Percentiles rank a stretch among this genome's conserved stretches.
Conservation (phyloP, 2,113 vertebrate species). For the Sisor rabdophorus region DNA sequence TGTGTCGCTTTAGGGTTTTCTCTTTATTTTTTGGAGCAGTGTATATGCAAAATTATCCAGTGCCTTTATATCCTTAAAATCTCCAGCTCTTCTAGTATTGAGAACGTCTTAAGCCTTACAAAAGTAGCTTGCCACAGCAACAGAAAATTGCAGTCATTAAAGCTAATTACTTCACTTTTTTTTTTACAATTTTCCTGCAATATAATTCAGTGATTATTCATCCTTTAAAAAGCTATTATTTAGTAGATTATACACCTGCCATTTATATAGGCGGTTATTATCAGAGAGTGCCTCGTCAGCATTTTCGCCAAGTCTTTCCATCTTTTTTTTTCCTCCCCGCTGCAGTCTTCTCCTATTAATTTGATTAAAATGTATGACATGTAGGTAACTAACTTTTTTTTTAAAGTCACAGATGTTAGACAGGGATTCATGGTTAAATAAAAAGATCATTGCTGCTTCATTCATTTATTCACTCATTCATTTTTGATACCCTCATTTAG, state of each 20-base stretch:
- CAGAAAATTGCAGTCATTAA: background rate
- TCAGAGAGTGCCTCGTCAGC: background rate
- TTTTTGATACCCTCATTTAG: too few relatives aligned
- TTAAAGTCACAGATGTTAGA: background rate
- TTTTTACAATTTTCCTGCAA: background rate
- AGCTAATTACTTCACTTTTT: background rate
- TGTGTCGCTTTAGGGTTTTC: too few relatives aligned
- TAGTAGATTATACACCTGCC: conserved; percentile 4
- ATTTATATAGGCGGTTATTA: background rate
- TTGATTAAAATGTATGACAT: background rate
- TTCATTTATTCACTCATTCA: too few relatives aligned
- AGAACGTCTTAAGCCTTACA: background rate
- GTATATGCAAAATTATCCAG: background rate
- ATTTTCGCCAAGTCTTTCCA: background rate
- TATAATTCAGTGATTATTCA: background rate
- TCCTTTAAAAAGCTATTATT: conserved; percentile 7
- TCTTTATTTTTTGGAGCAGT: too few relatives aligned
- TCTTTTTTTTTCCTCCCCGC: background rate
- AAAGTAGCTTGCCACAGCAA: background rate
- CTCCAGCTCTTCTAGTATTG: background rate
- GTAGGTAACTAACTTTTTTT: background rate
- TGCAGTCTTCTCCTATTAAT: background rate
- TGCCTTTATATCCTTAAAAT: background rate
- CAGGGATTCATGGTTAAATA: too few relatives aligned
- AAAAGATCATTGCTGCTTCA: too few relatives aligned